Percentiles rank a stretch among this genome's conserved stretches.
phyloP scores from a whole-genome alignment of 1,140 invertebrate genomes.

The Zaprionus africanus region DNA sequence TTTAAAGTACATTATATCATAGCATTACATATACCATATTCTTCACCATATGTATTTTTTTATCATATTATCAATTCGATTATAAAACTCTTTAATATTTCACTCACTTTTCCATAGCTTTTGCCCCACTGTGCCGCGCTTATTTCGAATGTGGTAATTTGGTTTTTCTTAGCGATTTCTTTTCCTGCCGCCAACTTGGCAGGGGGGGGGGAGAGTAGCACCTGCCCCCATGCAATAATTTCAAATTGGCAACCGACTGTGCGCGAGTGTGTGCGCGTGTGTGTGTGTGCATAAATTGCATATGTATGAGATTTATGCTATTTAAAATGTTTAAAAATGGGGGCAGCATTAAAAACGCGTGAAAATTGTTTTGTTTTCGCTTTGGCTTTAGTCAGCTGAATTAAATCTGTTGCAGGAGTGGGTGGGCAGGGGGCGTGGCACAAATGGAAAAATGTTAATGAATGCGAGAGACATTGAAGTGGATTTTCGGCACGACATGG shows the following conservation, averaged over 20 bases:
- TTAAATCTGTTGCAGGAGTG: slow-evolving; percentile 1
- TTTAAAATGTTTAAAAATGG: slow-evolving; percentile 58
- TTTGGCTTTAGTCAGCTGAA: slow-evolving; percentile 22
- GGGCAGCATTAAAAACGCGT: slow-evolving; percentile 71
- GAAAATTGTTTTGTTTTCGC: slow-evolving; percentile 69
- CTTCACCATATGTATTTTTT: too few relatives aligned
- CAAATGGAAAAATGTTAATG: slow-evolving; percentile 79
- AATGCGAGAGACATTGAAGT: slow-evolving; percentile 56
- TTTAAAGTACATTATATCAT: too few relatives aligned
- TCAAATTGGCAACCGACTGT: slow-evolving; percentile 68
- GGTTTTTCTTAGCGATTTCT: slow-evolving; percentile 59
- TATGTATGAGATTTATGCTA: slow-evolving; percentile 81
- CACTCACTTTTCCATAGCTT: neutral
- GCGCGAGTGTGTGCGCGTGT: slow-evolving; percentile 15
- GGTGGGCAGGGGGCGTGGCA: neutral
- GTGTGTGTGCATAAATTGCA: slow-evolving; percentile 69
- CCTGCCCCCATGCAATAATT: slow-evolving; percentile 75
- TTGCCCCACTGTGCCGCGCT: slow-evolving; percentile 52
- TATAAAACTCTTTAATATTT: neutral
- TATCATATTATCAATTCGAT: neutral
- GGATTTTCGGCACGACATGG: slow-evolving; percentile 15
- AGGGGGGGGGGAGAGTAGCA: slow-evolving; percentile 22
- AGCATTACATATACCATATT: too few relatives aligned
- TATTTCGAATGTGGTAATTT: slow-evolving; percentile 74
- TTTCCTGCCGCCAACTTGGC: neutral